Evolutionary conservation across 2,888 invertebrate species (phyloP), one percentile per base, ranked within the genome.

Genomic region (Chydorus sphaericus): DNA sequence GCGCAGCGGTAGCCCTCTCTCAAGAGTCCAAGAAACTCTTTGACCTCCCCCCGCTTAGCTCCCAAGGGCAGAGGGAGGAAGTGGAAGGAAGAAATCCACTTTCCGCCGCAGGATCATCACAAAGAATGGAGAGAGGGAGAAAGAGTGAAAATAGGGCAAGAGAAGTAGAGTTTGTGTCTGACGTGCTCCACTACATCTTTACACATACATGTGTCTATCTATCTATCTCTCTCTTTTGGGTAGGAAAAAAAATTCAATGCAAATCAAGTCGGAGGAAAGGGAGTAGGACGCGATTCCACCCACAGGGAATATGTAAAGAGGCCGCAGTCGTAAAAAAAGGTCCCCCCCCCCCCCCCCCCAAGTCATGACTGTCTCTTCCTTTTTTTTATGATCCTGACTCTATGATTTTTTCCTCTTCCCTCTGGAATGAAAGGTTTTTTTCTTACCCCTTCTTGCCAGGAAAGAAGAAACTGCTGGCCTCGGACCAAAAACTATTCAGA

Each of bases 221-320:
- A 20, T 39, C 23, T 26, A 26, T 44, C 28, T 23, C n/a, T n/a
- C n/a, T n/a, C n/a, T n/a, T n/a, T n/a, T n/a, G n/a, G n/a, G n/a
- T n/a, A n/a, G n/a, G n/a, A n/a, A n/a, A n/a, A 28, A 44, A 44
- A 44, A 44, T 44, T 44, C 44, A 23, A 44, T 44, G 44, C 44
- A 44, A 44, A 44, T 44, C 44, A 44, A 44, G 44, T 44, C 39
- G 23, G n/a, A 8, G 23, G 18, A n/a, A 14, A 28, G 44, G 18
- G 11, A 28, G 44, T 26, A 44, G 44, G 23, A 28, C 26, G 2
- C 44, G 8, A 44, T 44, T 44, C 44, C 26, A 20, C 26, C 44
- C 39, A 39, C 38, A 7, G 38, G 26, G 44, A n/a, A 23, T 26
- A 44, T 44, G 28, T 44, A 44, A 26, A 23, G 14, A 44, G 20